Base-by-base conservation (phyloP, 2,113 vertebrate species). In the Elephas maximus region DNA sequence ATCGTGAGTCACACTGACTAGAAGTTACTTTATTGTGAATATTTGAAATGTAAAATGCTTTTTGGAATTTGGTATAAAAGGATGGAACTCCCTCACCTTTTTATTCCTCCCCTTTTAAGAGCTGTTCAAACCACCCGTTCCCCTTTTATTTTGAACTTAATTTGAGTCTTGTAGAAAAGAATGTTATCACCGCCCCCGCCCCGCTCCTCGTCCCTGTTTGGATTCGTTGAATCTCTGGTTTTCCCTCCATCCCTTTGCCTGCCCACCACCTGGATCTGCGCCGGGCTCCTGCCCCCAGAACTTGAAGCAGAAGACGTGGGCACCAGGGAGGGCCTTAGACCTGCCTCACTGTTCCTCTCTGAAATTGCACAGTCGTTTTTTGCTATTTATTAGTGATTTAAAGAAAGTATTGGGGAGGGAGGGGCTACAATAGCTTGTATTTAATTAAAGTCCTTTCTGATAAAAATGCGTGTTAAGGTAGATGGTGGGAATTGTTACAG, bases 21-120 rank as follows among this genome's bases (percentile, higher is more conserved):
- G 99, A 99, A 98, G 99, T 98, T 98, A 98, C 98, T 98, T 98
- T 97, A 99, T 99, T 99, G 99, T 99, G 99, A 99, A 99, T 99
- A 99, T 99, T 99, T 99, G 99, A 99, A 97, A 98, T 99, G 98
- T 99, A 99, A 99, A 99, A 98, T 98, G 98, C 96, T 87, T 98
- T 98, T 97, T 98, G 98, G 98, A 96, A 98, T 98, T 98, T 97
- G 96, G 97, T 98, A 98, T 97, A 97, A 91, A 97, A 95, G 93
- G 92, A 95, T 97, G 80, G 37, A 69, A 45, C 21, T 44, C 67
- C 45, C 78, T 14, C 67, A 33, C 20, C 33, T 37, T 57, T 17
- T 23, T n/a, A 0, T 9, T 78, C 60, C 4, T 79, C 67, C 9
- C 53, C 10, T 81, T 91, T 93, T 53, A 45, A 93, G 88, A 97